A percentile compares a stretch with the other conserved stretches of the same genome.
Conservation (phyloP, 2,888 invertebrate species). For the Acronicta alni region DNA sequence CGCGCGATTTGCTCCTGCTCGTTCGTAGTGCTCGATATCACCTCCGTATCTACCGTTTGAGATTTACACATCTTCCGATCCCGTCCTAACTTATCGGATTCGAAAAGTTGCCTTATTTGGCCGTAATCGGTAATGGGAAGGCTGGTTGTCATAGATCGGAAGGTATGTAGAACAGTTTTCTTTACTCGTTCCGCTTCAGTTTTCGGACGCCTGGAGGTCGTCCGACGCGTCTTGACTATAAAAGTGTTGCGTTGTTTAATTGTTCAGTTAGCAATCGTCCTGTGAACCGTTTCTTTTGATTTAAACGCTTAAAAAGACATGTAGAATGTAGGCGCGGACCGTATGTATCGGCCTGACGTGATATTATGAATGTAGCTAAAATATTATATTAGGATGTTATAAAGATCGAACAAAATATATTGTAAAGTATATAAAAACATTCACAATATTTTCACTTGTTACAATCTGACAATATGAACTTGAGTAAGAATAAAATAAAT, state of each 20-base stretch:
- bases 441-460: slow-evolving; percentile 74
- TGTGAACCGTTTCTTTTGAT: slow-evolving; percentile 43
- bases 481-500: slow-evolving; percentile 53
- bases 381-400: slow-evolving; percentile 61
- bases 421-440: slow-evolving; percentile 56
- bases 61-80: slow-evolving; percentile 32
- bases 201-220: slow-evolving; percentile 12
- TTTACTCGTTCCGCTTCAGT: slow-evolving; percentile 35
- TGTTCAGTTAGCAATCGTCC: slow-evolving; percentile 37
- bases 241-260: slow-evolving; percentile 23
- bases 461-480: slow-evolving; percentile 78
- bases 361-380: slow-evolving; percentile 81
- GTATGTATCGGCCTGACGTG: slow-evolving; percentile 74
- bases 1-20: slow-evolving; percentile 1
- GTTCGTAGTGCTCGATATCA: slow-evolving; percentile 16
- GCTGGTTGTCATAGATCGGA: slow-evolving; percentile 20
- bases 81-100: not conserved
- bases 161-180: slow-evolving; percentile 34
- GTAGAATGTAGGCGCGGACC: slow-evolving; percentile 67
- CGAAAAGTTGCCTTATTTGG: not conserved
- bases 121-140: slow-evolving; percentile 8
- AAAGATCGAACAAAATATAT: slow-evolving; percentile 59
- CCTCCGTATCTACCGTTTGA: slow-evolving; percentile 19
- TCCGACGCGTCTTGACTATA: slow-evolving; percentile 19
- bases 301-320: slow-evolving; percentile 79